Evolutionary conservation across 2,113 vertebrate species (phyloP).

Genomic region (Camelus dromedarius): DNA sequence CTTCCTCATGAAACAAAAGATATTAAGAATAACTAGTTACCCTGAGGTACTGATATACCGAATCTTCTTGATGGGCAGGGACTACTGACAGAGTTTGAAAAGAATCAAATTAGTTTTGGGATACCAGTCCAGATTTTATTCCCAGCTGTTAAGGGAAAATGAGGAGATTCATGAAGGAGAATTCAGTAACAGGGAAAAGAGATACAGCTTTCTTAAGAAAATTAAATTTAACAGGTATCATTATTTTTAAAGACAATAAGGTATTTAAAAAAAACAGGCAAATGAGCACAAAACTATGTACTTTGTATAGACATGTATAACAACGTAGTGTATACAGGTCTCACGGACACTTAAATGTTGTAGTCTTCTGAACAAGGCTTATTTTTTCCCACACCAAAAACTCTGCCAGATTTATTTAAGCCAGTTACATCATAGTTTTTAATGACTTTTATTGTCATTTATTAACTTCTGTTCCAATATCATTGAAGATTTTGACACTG

Average conservation of each 20-base stretch:
- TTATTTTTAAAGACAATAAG: background rate
- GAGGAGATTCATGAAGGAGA: background rate
- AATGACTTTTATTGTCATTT: background rate
- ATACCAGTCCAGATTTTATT: conserved; percentile 2
- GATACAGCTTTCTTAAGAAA: background rate
- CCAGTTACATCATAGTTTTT: background rate
- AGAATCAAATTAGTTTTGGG: background rate
- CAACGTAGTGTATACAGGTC: background rate
- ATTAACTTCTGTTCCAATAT: background rate
- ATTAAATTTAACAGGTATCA: background rate
- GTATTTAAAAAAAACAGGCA: background rate
- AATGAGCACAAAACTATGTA: background rate
- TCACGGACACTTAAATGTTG: background rate
- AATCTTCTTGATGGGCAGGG: background rate
- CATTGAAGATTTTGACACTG: background rate
- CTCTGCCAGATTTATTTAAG: background rate
- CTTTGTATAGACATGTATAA: background rate
- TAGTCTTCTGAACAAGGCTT: background rate
- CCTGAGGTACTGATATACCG: background rate
- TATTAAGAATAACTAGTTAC: background rate
- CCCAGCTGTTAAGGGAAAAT: background rate
- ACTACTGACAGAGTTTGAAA: background rate
- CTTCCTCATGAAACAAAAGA: background rate
- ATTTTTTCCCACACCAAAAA: background rate
- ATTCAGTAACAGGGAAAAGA: background rate